These are phyloP conservation scores for Drosophila quinaria DNA, from an alignment of 2,888 invertebrate genomes.

Conservation along the genomic window DNA sequence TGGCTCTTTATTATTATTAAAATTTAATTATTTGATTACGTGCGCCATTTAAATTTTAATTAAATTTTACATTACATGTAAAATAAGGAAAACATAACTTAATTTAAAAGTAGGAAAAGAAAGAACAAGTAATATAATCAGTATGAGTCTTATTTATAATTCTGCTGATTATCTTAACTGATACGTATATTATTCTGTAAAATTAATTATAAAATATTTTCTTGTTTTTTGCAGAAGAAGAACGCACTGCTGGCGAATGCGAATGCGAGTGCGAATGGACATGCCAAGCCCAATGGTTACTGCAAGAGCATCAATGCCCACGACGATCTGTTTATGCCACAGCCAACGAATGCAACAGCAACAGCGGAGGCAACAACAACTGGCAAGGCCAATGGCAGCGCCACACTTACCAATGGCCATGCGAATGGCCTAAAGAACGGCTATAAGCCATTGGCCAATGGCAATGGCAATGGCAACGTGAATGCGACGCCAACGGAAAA, in stretches of 20 bases:
- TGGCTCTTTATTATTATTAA: too few species aligned
- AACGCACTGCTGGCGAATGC: conserved; percentile 52
- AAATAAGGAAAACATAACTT: too few species aligned
- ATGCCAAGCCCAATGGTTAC: conserved; percentile 70
- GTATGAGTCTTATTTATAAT: too few species aligned
- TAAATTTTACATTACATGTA: too few species aligned
- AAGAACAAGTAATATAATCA: too few species aligned
- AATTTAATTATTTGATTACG: too few species aligned
- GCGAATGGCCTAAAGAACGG: conserved; percentile 79
- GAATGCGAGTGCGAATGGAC: conserved; percentile 6
- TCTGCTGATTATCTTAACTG: too few species aligned
- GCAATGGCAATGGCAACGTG: conserved; percentile 40
- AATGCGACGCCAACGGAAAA: conserved; percentile 65
- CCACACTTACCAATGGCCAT: conserved; percentile 69
- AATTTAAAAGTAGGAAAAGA: too few species aligned
- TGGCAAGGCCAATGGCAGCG: conserved; percentile 54
- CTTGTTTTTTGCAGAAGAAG: conserved; percentile 55
- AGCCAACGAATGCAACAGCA: conserved; percentile 32
- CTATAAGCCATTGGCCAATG: conserved; percentile 68
- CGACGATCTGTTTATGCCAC: conserved; percentile 70
- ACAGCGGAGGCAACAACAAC: conserved; percentile 37
- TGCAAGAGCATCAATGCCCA: conserved; percentile 78
- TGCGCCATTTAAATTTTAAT: too few species aligned
- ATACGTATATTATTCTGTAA: too few species aligned
- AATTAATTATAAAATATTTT: too few species aligned